These are phyloP conservation scores for Tarsius wallacei DNA, from an alignment of 2,797 vertebrate genomes.

Conservation along the genomic window DNA sequence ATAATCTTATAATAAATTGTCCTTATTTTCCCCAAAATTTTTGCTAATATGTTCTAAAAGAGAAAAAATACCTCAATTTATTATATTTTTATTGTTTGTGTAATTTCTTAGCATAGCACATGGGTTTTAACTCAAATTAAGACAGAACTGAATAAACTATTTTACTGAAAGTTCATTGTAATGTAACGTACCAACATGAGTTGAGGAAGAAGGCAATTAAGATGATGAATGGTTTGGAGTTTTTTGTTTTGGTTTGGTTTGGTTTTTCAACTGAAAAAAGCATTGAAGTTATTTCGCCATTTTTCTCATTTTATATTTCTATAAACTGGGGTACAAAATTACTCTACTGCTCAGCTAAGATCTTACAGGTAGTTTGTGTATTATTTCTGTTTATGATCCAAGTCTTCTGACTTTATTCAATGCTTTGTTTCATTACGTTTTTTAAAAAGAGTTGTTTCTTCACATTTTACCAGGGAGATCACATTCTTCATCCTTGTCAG, in stretches of 20 bases:
- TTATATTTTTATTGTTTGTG: background rate
- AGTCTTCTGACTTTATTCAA: background rate
- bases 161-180: background rate
- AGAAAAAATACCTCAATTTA: background rate
- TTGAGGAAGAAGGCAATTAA: background rate
- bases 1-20: background rate
- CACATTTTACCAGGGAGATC: background rate
- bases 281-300: background rate
- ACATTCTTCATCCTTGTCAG: background rate
- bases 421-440: background rate
- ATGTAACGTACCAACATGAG: background rate
- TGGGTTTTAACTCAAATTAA: background rate
- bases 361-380: background rate
- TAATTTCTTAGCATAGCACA: background rate
- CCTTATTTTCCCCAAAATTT: background rate
- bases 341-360: background rate
- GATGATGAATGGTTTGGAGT: background rate
- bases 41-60: background rate
- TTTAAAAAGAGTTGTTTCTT: background rate
- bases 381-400: background rate
- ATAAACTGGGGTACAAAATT: background rate
- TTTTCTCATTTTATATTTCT: constrained; percentile 12
- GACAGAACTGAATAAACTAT: background rate
- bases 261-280: background rate
- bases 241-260: background rate